These are phyloP conservation scores for Drosophila sordidula DNA, from an alignment of 2,888 invertebrate genomes.

Conservation along the genomic window DNA sequence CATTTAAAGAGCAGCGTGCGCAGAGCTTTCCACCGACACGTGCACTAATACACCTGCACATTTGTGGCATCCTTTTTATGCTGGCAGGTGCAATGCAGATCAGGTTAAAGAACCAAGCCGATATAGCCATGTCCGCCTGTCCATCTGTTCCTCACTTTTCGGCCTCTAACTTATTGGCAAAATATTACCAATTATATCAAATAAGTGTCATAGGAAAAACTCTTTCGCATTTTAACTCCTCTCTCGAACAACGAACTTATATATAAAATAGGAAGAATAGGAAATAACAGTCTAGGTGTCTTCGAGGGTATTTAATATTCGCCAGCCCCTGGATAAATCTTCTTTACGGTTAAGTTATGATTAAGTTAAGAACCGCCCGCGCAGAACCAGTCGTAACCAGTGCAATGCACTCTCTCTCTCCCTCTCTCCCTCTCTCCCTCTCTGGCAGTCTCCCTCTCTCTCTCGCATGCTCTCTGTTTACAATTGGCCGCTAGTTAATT, in stretches of 20 bases:
- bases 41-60: slow-evolving; percentile 13
- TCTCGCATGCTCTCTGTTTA: slow-evolving; percentile 56
- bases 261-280: no score
- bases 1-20: slow-evolving; percentile 7
- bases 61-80: background rate
- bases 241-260: no score
- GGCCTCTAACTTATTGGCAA: no score
- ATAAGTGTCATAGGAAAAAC: background rate
- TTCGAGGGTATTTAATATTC: no score
- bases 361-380: slow-evolving; percentile 15
- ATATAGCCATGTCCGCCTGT: no score
- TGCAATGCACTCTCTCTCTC: slow-evolving; percentile 41
- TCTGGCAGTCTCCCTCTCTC: slow-evolving; percentile 7
- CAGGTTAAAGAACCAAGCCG: no score
- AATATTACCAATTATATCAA: background rate
- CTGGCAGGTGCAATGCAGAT: no score
- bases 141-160: no score
- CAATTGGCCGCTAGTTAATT: slow-evolving; percentile 68
- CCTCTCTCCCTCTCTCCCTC: slow-evolving; percentile 1
- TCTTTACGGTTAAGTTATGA: no score
- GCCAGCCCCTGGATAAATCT: no score
- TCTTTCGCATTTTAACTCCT: background rate
- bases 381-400: slow-evolving; percentile 51
- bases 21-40: background rate
- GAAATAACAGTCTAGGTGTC: no score